Base-by-base conservation (phyloP, 2,888 invertebrate genomes). In the Automeris io region DNA sequence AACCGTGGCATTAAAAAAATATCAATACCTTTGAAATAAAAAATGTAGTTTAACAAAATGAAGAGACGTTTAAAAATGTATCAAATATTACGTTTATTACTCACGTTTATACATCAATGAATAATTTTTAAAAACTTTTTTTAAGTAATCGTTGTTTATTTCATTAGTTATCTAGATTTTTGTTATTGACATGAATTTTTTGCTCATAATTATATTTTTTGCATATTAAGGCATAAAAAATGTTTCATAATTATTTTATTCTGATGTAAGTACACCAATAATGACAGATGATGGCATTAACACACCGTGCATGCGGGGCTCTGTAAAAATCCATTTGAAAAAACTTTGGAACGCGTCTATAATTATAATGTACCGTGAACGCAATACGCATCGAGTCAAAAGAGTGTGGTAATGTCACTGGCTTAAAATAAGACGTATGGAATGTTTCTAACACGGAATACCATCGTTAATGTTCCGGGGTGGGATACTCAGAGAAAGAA, bases 381-480 rank as follows among this genome's bases (percentile, higher is more conserved):
- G 51, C 55, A 55, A 66, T 68, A 68, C 59, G 51, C 55, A 55
- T 58, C 56, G 56, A 57, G 57, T 62, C 64, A 65, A 61, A 61
- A 62, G 61, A 65, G 60, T 61, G 61, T 68, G 59, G 65, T 61
- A 67, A 63, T 67, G 56, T 61, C 56, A 62, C 53, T 57, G 58
- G 61, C 68, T 64, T 58, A 65, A 71, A 72, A 71, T 70, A 70
- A 73, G 61, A 65, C 61, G 52, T 49, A 51, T 51, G 66, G 66
- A 70, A 72, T 73, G 68, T 71, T 68, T 62, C 68, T 66, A 57
- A 66, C 54, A 57, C 49, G 60, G 55, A 60, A 72, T 72, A 68
- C 63, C 61, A 54, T 41, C 44, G 57, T 72, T 75, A 70, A 73
- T 68, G 67, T 70, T 45, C 54, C 41, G 26, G 33, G 37, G 33